Evolutionary conservation across 2,113 vertebrate species (phyloP).

Genomic region (Petaurus breviceps): DNA sequence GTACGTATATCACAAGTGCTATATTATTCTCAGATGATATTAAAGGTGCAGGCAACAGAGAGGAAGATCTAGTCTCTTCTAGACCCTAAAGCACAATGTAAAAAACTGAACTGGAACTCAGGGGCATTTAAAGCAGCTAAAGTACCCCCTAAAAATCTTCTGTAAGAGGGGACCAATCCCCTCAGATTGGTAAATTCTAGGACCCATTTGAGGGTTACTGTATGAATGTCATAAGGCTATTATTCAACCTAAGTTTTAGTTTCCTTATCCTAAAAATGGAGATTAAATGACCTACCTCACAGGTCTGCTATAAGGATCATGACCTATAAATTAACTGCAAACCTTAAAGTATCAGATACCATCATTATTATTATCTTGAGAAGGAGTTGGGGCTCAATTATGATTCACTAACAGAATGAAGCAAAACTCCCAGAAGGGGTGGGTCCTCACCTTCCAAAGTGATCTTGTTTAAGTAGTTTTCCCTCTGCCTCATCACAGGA

Average conservation of each 20-base stretch:
- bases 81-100: not conserved
- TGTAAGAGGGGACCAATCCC: not conserved
- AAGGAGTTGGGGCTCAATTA: not conserved
- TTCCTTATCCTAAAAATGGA: not conserved
- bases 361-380: not conserved
- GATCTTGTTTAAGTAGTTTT: not conserved
- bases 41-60: not conserved
- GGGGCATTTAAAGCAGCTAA: not conserved
- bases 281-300: not conserved
- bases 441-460: not conserved
- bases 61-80: not conserved
- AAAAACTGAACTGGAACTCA: conserved; percentile 25
- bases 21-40: not conserved
- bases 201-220: not conserved
- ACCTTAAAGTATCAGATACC: not conserved
- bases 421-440: not conserved
- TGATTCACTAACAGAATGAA: no score
- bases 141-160: conserved; percentile 14
- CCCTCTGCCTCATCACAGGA: not conserved
- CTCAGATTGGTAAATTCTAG: not conserved
- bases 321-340: not conserved
- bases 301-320: not conserved
- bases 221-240: not conserved
- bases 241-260: not conserved
- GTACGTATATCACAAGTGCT: not conserved